Percentiles rank a stretch among this genome's conserved stretches.
These are phyloP conservation scores for Cerastis rubricosa DNA, from an alignment of 2,888 invertebrate genomes.

Conservation along the genomic window DNA sequence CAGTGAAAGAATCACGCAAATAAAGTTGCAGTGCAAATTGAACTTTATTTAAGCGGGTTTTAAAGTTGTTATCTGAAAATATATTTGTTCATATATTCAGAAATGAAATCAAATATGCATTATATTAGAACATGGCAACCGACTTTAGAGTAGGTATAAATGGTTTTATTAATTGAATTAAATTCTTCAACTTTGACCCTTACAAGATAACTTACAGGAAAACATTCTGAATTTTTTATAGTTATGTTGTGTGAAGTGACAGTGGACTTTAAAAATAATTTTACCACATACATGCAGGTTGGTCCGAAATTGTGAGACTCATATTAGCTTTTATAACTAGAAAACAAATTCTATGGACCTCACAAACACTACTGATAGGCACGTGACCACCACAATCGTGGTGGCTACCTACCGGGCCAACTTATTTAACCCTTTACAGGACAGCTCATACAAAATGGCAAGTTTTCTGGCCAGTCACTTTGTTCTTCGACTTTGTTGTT, in stretches of 20 bases:
- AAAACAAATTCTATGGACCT: not conserved
- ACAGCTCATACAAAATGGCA: too few relatives aligned
- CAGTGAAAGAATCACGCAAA: too few relatives aligned
- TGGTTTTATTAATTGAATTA: conserved; percentile 24
- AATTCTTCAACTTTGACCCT: conserved; percentile 37
- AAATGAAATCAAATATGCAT: not conserved
- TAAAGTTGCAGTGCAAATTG: not conserved
- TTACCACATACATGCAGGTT: not conserved
- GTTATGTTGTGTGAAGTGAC: not conserved
- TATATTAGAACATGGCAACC: not conserved
- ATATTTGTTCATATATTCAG: not conserved
- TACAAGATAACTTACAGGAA: conserved; percentile 23
- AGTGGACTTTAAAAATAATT: not conserved
- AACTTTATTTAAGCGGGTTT: not conserved
- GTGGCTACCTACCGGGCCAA: not conserved
- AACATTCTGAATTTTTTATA: not conserved
- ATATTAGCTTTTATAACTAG: not conserved
- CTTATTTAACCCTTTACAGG: too few relatives aligned
- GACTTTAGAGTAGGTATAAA: not conserved
- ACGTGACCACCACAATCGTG: not conserved
- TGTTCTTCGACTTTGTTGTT: too few relatives aligned
- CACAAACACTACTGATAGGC: not conserved
- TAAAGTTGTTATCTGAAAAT: too few relatives aligned
- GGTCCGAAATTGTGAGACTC: not conserved
- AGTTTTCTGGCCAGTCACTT: too few relatives aligned